phyloP scores from a whole-genome alignment of 2,797 vertebrate species.

The Morelia viridis region DNA sequence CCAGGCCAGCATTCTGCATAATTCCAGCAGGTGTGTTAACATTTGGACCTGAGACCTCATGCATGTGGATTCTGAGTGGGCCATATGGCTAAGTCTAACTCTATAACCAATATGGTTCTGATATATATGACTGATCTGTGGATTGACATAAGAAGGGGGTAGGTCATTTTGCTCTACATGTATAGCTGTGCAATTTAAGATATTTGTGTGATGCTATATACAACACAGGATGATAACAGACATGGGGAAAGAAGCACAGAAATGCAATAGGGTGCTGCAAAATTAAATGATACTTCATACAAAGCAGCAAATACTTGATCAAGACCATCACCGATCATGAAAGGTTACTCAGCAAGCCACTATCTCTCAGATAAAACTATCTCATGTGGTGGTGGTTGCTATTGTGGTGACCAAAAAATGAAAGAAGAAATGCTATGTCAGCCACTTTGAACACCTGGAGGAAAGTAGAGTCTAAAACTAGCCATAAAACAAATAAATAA shows the following conservation, averaged over 20 bases:
- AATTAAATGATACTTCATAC: background rate
- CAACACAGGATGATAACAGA: background rate
- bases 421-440: too few relatives aligned
- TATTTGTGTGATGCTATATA: background rate
- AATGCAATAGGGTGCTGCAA: background rate
- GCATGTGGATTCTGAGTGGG: background rate
- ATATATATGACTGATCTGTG: background rate
- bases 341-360: background rate
- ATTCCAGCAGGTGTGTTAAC: background rate
- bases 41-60: background rate
- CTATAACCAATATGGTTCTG: background rate
- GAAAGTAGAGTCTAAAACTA: too few relatives aligned
- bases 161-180: background rate
- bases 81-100: background rate
- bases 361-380: background rate
- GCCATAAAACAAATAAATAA: too few relatives aligned
- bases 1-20: background rate
- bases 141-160: background rate
- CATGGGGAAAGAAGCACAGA: background rate
- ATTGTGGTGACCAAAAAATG: too few relatives aligned
- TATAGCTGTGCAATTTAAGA: background rate
- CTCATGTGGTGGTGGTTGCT: too few relatives aligned
- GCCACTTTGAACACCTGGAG: too few relatives aligned
- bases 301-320: background rate
- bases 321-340: background rate